Conservation (phyloP, 2,888 invertebrate species). For the Teleiodes luculella region DNA sequence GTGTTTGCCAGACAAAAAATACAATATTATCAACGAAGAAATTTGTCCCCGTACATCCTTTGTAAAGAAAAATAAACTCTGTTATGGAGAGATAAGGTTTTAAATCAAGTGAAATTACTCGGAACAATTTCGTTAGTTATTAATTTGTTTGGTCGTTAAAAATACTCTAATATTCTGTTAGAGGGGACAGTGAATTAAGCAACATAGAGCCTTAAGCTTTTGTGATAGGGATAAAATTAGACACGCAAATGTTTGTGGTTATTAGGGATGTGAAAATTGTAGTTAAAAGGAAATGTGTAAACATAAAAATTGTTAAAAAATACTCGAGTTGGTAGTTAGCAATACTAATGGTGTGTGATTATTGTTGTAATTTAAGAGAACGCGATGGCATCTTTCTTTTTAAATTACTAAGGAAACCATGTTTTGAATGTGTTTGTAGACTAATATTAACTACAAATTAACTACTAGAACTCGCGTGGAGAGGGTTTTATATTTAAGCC, state of each 20-base stretch:
- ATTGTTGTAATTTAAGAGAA: not conserved
- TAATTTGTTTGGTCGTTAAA: slow-evolving; percentile 2
- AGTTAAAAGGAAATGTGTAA: not conserved
- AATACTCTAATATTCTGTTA: not conserved
- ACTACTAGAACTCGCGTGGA: too few species aligned
- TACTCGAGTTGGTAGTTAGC: not conserved
- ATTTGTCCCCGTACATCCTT: too few species aligned
- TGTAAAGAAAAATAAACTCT: not conserved
- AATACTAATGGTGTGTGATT: not conserved
- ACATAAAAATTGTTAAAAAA: not conserved
- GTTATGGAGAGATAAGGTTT: not conserved
- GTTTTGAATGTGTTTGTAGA: too few species aligned
- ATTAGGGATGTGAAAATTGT: not conserved
- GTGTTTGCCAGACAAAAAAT: not conserved
- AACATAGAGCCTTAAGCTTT: not conserved
- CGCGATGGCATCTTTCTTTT: too few species aligned
- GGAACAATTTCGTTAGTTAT: not conserved
- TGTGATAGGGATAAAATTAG: not conserved
- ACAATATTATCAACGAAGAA: not conserved
- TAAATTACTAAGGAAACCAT: too few species aligned
- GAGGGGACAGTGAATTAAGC: not conserved
- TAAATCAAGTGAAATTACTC: not conserved
- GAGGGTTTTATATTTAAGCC: too few species aligned
- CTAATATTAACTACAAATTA: too few species aligned
- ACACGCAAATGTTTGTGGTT: not conserved